Conservation (phyloP, 2,113 vertebrate genomes). For the Python bivittatus region DNA sequence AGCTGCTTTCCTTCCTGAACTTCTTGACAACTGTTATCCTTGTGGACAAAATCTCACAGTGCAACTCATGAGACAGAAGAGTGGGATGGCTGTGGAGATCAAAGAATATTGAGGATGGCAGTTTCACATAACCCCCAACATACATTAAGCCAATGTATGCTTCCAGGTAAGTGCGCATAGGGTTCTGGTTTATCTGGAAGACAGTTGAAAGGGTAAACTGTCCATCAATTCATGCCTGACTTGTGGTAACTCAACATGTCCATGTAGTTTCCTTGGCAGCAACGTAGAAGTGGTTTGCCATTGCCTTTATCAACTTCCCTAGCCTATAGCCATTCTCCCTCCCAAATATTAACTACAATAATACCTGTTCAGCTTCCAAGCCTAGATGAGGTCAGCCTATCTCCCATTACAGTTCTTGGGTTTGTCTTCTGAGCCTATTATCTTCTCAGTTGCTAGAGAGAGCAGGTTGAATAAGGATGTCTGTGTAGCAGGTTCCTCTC, state of each 20-base stretch:
- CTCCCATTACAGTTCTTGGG: background rate
- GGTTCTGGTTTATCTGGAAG: background rate
- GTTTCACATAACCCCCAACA: background rate
- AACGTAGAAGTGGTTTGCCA: background rate
- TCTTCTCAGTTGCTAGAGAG: background rate
- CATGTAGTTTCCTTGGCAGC: background rate
- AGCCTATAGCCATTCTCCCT: background rate
- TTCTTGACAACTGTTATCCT: background rate
- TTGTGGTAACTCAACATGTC: background rate
- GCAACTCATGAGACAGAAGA: slow-evolving; percentile 13
- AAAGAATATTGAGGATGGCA: background rate
- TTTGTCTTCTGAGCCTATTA: background rate
- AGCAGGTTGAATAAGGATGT: background rate
- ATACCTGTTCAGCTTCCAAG: background rate
- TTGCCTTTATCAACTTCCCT: background rate
- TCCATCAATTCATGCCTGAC: no score
- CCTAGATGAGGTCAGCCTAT: background rate
- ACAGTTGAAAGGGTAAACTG: no score
- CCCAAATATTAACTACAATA: background rate
- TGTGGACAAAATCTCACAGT: background rate
- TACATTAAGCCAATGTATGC: background rate
- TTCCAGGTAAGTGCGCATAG: background rate
- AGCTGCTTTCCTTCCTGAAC: slow-evolving; percentile 25
- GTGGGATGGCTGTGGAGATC: background rate
- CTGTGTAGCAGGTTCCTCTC: no score